Percentiles rank a stretch among this genome's conserved stretches.
phyloP scores from a whole-genome alignment of 2,113 vertebrate species.

The Bujurquina vittata region DNA sequence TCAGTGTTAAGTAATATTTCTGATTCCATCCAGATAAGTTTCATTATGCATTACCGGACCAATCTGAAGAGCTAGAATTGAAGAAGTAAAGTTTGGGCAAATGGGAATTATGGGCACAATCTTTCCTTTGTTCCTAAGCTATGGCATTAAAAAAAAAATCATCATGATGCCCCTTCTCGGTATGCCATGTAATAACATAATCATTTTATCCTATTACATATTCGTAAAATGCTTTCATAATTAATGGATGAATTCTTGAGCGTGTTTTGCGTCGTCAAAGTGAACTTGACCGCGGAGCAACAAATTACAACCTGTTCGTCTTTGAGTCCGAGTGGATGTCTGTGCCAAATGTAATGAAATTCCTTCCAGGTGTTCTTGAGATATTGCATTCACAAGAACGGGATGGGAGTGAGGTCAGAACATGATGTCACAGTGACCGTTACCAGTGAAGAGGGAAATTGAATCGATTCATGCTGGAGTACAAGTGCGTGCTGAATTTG shows the following conservation, averaged over 20 bases:
- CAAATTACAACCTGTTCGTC: background rate
- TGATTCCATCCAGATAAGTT: background rate
- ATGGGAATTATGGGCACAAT: background rate
- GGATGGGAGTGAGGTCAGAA: background rate
- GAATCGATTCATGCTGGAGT: background rate
- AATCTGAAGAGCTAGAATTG: background rate
- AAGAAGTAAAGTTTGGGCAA: background rate
- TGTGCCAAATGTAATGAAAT: background rate
- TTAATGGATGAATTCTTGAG: background rate
- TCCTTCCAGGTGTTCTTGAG: background rate
- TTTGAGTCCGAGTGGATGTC: background rate
- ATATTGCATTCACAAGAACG: background rate
- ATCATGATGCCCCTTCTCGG: background rate
- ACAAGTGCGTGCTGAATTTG: background rate
- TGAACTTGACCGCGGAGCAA: background rate
- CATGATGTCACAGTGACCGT: background rate
- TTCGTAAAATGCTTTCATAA: background rate
- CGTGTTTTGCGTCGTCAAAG: background rate
- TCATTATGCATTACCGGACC: background rate
- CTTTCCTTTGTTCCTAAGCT: background rate
- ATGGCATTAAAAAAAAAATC: background rate
- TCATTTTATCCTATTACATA: background rate
- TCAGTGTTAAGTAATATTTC: constrained; percentile 3
- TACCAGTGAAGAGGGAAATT: background rate
- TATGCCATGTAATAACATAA: background rate